Percentiles rank a stretch among this genome's conserved stretches.
phyloP scores from a whole-genome alignment of 2,797 vertebrate species.

The Pseudochirops cupreus region DNA sequence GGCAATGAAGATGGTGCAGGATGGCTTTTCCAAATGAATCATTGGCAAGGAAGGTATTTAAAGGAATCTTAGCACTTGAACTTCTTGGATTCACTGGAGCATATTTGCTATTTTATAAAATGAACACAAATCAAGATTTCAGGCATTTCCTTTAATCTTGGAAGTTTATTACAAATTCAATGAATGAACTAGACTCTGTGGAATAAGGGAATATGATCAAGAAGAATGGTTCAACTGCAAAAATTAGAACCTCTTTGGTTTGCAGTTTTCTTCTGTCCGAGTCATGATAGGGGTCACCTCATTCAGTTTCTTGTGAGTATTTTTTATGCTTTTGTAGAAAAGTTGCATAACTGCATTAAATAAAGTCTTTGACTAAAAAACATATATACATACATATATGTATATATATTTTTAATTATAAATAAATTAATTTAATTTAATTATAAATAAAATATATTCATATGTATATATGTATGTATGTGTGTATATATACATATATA shows the following conservation, averaged over 20 bases:
- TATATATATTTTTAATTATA: no score
- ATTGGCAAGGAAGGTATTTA: slow-evolving; percentile 76
- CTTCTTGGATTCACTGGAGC: slow-evolving; percentile 74
- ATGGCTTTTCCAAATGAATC: slow-evolving; percentile 65
- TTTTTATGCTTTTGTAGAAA: slow-evolving; percentile 89
- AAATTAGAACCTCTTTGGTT: slow-evolving; percentile 84
- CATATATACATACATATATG: neutral
- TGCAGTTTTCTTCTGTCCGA: slow-evolving; percentile 91
- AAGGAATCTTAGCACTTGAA: slow-evolving; percentile 74
- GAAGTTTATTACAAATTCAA: slow-evolving; percentile 90
- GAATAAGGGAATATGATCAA: slow-evolving; percentile 85
- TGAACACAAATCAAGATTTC: slow-evolving; percentile 85
- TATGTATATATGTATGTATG: no score
- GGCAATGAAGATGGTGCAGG: slow-evolving; percentile 12
- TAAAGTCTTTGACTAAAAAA: neutral
- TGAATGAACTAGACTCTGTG: slow-evolving; percentile 89
- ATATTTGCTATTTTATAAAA: slow-evolving; percentile 78
- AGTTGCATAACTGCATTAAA: neutral
- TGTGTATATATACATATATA: no score
- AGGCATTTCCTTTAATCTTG: slow-evolving; percentile 85
- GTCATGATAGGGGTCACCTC: slow-evolving; percentile 93
- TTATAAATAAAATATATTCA: no score
- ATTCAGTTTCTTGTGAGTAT: slow-evolving; percentile 95
- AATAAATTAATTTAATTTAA: no score
- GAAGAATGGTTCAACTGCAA: slow-evolving; percentile 83